Base-by-base conservation (phyloP, 2,113 vertebrate species). In the Eublepharis macularius region DNA sequence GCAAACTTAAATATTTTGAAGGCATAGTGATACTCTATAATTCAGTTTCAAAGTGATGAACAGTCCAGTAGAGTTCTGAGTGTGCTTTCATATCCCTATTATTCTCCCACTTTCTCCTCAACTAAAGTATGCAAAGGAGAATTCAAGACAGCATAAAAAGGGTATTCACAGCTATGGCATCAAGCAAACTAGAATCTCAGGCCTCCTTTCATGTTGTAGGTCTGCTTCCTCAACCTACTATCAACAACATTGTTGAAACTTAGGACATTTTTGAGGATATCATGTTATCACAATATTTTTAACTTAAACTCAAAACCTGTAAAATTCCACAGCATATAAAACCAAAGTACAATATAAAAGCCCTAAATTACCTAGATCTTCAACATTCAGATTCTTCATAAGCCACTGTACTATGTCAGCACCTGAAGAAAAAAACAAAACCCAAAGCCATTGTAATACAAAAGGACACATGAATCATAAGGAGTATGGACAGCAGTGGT, bases 371-470 rank as follows among this genome's bases (percentile, higher is more conserved):
- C 98, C 98, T 97, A 97, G 97, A 92, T 99, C 98, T 80, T 99
- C 98, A 81, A 97, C 96, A 88, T 47, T 97, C 87, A 99, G 97
- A 88, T 98, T 98, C 96, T 98, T 99, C 96, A 98, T 97, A 90
- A 99, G 95, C 98, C 98, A 99, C 94, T 99, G 98, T 41, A 99
- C 97, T 93, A 99, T 97, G 89, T 99, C 98, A 8, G 97, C 94
- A 90, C 98, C 98, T 99, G 54, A 63, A 86, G 24, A 92, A 41
- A 94, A 87, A 24, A 85, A 94, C 39, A 96, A 90, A 7, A 16
- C 81, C 90, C 81, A 91, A 92, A 84, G 13, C 24, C 19, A 78
- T 45, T 89, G 79, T 84, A 73, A 39, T n/a, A 3, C 0, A 1
- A 92, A n/a, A 91, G 65, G 72, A n/a, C 16, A 85, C 19, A 14